Evolutionary conservation across 2,113 vertebrate genomes (phyloP), one percentile per base, ranked within the genome.

Genomic region (Actinemys pallida): DNA sequence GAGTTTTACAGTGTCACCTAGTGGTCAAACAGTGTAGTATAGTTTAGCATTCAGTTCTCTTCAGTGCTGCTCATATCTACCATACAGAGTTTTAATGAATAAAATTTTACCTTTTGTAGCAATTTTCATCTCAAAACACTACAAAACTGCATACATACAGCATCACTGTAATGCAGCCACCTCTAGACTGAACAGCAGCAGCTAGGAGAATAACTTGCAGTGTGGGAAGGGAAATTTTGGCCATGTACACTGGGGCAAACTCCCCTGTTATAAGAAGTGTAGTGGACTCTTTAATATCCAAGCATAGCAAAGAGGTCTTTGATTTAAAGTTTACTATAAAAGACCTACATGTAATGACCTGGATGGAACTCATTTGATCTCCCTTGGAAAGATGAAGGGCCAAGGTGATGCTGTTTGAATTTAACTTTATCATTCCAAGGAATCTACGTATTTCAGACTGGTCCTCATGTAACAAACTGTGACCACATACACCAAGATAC

Each of bases 181-280:
- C 19, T 42, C 39, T 75, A 24, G 72, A 24, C 20, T 42, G n/a
- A 75, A 45, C 10, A 25, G 22, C 72, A 75, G 72, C 72, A 75
- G 3, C 10, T 25, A 20, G 10, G n/a, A 75, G 10, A 75, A 42
- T 24, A 75, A 75, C 9, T 75, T 42, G n/a, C 72, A 42, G 39
- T 24, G 19, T n/a, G n/a, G 19, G 39, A 75, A 75, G 69, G n/a
- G n/a, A 19, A 75, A n/a, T 24, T 39, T 75, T 75, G 69, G 20
- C 22, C 72, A 75, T 24, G 39, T 12, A 42, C n/a, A 42, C 10
- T 35, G 24, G 6, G 16, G 22, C 0, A 1, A 8, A 6, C 45
- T 5, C 22, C 0, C 22, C n/a, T 8, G 5, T 11, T 3, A 14
- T 25, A 47, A 16, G 29, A 65, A 65, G 13, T 65, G 22, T 3